These are phyloP conservation scores for Tiliacea citrago DNA, from an alignment of 2,888 invertebrate genomes.

Conservation along the genomic window DNA sequence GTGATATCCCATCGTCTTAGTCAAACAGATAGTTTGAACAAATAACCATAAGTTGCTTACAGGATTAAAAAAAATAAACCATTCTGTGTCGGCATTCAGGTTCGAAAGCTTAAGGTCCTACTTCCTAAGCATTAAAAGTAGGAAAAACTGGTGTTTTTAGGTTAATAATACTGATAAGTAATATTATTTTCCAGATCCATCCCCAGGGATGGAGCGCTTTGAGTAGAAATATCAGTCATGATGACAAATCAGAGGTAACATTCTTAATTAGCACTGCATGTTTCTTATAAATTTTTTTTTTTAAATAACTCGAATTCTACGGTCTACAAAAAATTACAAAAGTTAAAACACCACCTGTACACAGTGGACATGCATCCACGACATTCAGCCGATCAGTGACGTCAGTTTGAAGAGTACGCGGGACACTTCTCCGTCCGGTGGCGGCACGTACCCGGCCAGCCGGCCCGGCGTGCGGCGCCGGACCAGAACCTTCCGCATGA, in stretches of 20 bases:
- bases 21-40: no score
- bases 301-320: no score
- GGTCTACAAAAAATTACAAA: neutral
- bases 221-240: conserved; percentile 96
- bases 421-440: conserved; percentile 67
- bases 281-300: no score
- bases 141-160: no score
- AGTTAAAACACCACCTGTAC: neutral
- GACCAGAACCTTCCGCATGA: conserved; percentile 65
- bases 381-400: conserved; percentile 93
- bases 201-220: conserved; percentile 97
- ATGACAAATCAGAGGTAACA: conserved; percentile 95
- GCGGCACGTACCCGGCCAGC: conserved; percentile 49
- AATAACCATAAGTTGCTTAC: no score
- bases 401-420: conserved; percentile 74
- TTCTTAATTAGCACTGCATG: no score
- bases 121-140: no score
- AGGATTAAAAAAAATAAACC: no score
- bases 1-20: no score
- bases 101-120: no score
- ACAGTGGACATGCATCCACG: conserved; percentile 98
- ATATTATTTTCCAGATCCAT: conserved; percentile 92
- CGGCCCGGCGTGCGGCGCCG: conserved; percentile 62
- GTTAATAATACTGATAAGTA: neutral
- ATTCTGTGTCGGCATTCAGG: no score